Percentiles rank a stretch among this genome's conserved stretches.
These are phyloP conservation scores for Heliopora coerulea DNA, from an alignment of 92 coral and sea anemone species.

Conservation along the genomic window DNA sequence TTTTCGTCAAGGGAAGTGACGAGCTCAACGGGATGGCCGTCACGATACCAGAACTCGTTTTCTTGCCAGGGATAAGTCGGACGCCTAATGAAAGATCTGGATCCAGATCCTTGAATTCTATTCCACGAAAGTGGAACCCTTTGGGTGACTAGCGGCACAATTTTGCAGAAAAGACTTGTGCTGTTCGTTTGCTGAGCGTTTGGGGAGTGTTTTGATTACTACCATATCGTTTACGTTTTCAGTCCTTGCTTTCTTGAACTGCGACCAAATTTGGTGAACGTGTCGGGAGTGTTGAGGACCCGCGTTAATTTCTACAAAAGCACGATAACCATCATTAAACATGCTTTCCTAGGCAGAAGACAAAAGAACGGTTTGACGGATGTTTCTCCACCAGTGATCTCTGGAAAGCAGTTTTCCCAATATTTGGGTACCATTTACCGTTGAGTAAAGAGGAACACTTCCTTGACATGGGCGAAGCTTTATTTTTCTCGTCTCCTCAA, in stretches of 20 bases:
- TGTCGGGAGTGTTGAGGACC: constrained; percentile 62
- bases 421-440: constrained; percentile 52
- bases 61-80: constrained; percentile 66
- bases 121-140: constrained; percentile 49
- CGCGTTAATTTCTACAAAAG: constrained; percentile 56
- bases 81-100: constrained; percentile 44
- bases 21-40: not conserved
- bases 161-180: constrained; percentile 55
- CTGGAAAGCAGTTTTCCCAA: constrained; percentile 33
- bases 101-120: constrained; percentile 43
- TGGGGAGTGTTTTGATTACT: constrained; percentile 52
- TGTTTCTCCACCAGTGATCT: constrained; percentile 65
- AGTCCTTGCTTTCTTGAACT: constrained; percentile 13
- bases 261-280: constrained; percentile 48
- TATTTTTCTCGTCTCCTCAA: constrained; percentile 2
- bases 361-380: constrained; percentile 57
- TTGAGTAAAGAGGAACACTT: constrained; percentile 50
- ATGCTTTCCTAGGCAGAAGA: constrained; percentile 42
- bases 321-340: constrained; percentile 44
- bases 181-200: constrained; percentile 44
- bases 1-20: not conserved
- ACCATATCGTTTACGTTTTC: constrained; percentile 12
- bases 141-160: constrained; percentile 43
- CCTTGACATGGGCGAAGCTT: constrained; percentile 28
- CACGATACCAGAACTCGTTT: constrained; percentile 50